A percentile compares a stretch with the other conserved stretches of the same genome.
Conservation (phyloP, 2,113 vertebrate species). For the Muscicapa adusta region DNA sequence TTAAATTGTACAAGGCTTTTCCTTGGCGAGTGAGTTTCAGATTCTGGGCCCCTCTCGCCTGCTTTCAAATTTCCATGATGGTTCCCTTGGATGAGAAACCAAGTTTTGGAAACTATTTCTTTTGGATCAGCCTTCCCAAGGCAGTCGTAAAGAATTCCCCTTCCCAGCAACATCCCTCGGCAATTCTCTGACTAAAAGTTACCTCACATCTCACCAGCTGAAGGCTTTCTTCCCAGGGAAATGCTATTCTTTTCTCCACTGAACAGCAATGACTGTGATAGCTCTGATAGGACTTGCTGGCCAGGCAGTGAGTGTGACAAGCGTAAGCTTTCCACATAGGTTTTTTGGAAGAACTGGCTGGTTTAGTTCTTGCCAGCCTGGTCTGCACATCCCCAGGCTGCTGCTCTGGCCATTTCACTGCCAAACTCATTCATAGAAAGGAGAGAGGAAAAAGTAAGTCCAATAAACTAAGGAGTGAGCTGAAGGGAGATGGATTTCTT, state of each 20-base stretch:
- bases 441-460: conserved; percentile 49
- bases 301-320: not conserved
- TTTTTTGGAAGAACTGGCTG: not conserved
- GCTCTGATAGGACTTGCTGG: not conserved
- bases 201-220: conserved; percentile 39
- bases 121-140: conserved; percentile 57
- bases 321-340: not conserved
- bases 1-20: conserved; percentile 18
- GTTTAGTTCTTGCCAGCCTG: not conserved
- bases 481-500: conserved; percentile 43
- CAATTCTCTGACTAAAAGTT: conserved; percentile 30
- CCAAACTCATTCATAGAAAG: conserved; percentile 57
- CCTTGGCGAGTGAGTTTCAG: not conserved
- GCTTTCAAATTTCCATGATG: conserved; percentile 62
- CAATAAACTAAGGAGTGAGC: not conserved
- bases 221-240: conserved; percentile 24
- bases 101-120: conserved; percentile 59
- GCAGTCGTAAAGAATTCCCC: conserved; percentile 49
- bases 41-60: conserved; percentile 38
- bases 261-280: not conserved
- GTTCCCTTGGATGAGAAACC: conserved; percentile 57
- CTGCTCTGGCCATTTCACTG: conserved; percentile 40
- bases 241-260: not conserved
- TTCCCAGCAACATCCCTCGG: conserved; percentile 38
- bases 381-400: conserved; percentile 42